Base-by-base conservation (phyloP, 2,888 invertebrate species). In the Clepsis dumicolana region DNA sequence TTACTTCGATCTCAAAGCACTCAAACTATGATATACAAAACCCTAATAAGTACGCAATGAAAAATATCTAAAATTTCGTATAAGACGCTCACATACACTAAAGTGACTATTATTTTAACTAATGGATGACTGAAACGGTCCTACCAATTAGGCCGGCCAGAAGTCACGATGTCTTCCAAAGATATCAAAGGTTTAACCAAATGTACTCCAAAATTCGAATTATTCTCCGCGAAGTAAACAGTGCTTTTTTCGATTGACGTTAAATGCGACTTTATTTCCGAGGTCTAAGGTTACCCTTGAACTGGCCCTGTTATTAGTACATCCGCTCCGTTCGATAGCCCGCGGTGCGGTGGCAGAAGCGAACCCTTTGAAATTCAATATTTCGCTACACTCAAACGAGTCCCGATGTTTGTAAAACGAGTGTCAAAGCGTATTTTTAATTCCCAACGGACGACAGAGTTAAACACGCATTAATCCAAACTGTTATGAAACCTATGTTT, bases 301-400 rank as follows among this genome's bases (percentile, higher is more conserved):
- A 1, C 35, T 35, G 52, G 32, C 16, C 24, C 24, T 62, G n/a
- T 50, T 62, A 52, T 62, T 52, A 32, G 32, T 35, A 52, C 29
- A 35, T 25, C 52, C 1, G 16, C 35, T 59, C n/a, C 27, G 27
- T 27, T 8, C 52, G 16, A 32, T n/a, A 32, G 44, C 44, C 29
- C 18, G 44, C 53, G 54, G 41, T 41, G 44, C 53, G 54, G 41
- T 41, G 29, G 29, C 44, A 27, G 18, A 21, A 44, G 32, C 21
- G 29, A 54, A 38, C 64, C 64, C 44, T 64, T 63, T 64, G 54
- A 56, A 56, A 64, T 21, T 44, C 24, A 29, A 64, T 57, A 56
- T 64, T 38, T 50, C 16, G 14, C 16, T 59, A 29, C 41, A 44
- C 41, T 60, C 29, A 52, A 64, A 54, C 29, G 44, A 3, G 21